Conservation (phyloP, 2,888 invertebrate species). For the Hemaris fuciformis region DNA sequence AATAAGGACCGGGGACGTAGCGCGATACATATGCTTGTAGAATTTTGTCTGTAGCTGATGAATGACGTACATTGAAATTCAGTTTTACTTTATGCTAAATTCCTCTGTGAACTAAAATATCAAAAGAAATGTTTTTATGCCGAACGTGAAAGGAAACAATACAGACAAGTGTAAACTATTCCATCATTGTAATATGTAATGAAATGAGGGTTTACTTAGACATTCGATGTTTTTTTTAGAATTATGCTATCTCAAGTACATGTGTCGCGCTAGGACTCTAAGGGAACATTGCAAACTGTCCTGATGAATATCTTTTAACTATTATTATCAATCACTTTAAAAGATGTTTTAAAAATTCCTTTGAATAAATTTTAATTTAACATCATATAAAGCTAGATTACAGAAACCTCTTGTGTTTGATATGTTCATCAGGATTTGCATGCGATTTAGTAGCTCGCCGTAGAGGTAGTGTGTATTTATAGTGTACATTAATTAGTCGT, state of each 20-base stretch:
- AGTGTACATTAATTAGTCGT: slow-evolving; percentile 38
- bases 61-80: too few relatives aligned
- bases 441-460: slow-evolving; percentile 43
- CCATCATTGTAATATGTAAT: not conserved
- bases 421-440: slow-evolving; percentile 47
- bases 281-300: slow-evolving; percentile 34
- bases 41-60: too few relatives aligned
- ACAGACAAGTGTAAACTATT: too few relatives aligned
- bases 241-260: not conserved
- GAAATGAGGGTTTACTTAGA: too few relatives aligned
- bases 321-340: not conserved
- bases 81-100: too few relatives aligned
- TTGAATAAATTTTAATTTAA: not conserved
- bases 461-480: slow-evolving; percentile 27
- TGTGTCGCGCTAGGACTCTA: slow-evolving; percentile 50
- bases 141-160: too few relatives aligned
- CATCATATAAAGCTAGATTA: not conserved
- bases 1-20: slow-evolving; percentile 56
- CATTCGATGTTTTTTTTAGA: too few relatives aligned
- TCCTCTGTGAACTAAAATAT: too few relatives aligned
- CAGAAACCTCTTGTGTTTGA: not conserved
- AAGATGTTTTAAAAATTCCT: not conserved
- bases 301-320: slow-evolving; percentile 37
- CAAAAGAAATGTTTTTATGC: too few relatives aligned
- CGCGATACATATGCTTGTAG: slow-evolving; percentile 64